A percentile compares a stretch with the other conserved stretches of the same genome.
These are phyloP conservation scores for Caenorhabditis remanei DNA, from an alignment of 1,140 invertebrate genomes.

Conservation along the genomic window DNA sequence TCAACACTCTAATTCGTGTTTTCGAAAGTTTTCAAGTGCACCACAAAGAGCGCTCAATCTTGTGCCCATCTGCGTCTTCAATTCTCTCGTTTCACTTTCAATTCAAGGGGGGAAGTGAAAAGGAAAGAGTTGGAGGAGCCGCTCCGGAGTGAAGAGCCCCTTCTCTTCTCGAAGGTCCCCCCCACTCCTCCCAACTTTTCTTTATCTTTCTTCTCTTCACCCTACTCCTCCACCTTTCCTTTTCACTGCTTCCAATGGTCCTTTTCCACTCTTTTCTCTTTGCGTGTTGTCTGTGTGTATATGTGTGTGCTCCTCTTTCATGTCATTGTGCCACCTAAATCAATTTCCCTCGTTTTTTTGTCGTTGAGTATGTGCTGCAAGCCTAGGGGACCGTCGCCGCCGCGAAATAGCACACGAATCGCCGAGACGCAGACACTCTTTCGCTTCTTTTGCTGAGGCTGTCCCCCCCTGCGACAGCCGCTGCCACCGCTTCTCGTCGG, in stretches of 20 bases:
- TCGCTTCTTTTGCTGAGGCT: constrained; percentile 24
- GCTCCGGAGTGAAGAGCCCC: constrained; percentile 42
- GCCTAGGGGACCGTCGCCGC: constrained; percentile 12
- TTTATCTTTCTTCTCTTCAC: constrained; percentile 38
- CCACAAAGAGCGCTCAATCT: constrained; percentile 23
- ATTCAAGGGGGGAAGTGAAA: constrained; percentile 33
- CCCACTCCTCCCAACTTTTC: constrained; percentile 47
- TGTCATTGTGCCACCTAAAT: constrained; percentile 56
- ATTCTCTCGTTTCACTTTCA: constrained; percentile 50
- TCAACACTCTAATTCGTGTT: neutral
- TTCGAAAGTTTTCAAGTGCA: constrained; percentile 17
- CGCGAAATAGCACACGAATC: constrained; percentile 3
- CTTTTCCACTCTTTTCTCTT: neutral
- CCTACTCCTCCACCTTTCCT: constrained; percentile 32
- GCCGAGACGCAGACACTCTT: constrained; percentile 15
- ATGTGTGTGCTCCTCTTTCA: constrained; percentile 43
- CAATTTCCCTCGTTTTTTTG: constrained; percentile 55
- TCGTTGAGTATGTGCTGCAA: constrained; percentile 55
- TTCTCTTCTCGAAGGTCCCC: neutral
- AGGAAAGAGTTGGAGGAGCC: constrained; percentile 52
- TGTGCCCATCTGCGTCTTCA: constrained; percentile 25
- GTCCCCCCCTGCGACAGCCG: constrained; percentile 21
- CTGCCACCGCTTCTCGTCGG: constrained; percentile 49
- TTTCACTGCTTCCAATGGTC: constrained; percentile 30
- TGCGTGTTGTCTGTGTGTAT: neutral